Percentiles rank a stretch among this genome's conserved stretches.
These are phyloP conservation scores for Centropus unirufus DNA, from an alignment of 2,113 vertebrate species.

Conservation along the genomic window DNA sequence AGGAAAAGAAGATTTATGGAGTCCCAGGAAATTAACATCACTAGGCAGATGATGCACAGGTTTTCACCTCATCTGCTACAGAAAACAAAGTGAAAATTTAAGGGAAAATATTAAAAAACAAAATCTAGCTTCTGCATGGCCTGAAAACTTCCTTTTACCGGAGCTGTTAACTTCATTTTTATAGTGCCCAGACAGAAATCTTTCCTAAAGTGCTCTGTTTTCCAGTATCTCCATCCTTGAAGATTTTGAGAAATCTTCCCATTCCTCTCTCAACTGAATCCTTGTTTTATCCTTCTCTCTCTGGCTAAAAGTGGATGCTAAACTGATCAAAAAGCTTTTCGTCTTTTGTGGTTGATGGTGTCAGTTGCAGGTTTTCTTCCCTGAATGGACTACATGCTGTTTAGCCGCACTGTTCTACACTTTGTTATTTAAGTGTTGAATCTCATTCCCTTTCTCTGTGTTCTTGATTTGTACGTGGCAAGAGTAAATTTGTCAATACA, in stretches of 20 bases:
- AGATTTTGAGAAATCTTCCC: not conserved
- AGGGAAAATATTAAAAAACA: accelerated
- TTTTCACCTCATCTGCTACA: not conserved
- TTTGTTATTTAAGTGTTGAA: not conserved
- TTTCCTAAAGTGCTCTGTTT: not conserved
- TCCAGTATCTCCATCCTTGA: not conserved
- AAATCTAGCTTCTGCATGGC: not conserved
- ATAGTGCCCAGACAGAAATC: not conserved
- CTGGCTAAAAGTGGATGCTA: not conserved
- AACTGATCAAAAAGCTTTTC: constrained; percentile 22
- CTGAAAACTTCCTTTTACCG: not conserved
- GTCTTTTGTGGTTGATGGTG: not conserved
- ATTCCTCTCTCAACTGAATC: not conserved
- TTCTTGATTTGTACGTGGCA: not conserved
- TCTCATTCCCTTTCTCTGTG: not conserved
- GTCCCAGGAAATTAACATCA: not conserved
- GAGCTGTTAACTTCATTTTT: not conserved
- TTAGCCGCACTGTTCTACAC: not conserved
- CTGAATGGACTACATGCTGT: not conserved
- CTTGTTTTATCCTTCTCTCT: not conserved
- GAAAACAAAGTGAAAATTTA: not conserved
- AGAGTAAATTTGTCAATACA: not conserved
- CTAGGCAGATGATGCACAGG: not conserved
- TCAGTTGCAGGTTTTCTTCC: not conserved
- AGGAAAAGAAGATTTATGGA: not conserved